A percentile compares a stretch with the other conserved stretches of the same genome.
Conservation (phyloP, 2,797 vertebrate species). For the Eulemur mongoz region DNA sequence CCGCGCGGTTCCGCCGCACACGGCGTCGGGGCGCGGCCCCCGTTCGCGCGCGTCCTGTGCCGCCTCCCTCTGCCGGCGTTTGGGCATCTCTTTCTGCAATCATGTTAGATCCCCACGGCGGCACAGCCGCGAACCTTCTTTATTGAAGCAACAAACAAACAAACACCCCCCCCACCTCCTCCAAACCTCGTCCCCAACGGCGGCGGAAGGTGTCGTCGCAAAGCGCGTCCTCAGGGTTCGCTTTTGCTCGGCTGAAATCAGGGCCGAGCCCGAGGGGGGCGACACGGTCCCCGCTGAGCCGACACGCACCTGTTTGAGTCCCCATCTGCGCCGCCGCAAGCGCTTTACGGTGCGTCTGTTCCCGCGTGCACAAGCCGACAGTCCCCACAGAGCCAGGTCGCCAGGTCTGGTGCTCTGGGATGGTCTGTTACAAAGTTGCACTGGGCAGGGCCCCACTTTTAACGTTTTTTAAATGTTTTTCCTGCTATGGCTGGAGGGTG, state of each 20-base stretch:
- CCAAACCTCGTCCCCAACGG: neutral
- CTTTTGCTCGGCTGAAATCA: neutral
- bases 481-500: neutral
- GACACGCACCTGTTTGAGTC: neutral
- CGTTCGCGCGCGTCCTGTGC: neutral
- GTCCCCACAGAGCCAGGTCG: too few relatives aligned
- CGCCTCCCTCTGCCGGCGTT: neutral
- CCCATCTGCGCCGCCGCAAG: too few relatives aligned
- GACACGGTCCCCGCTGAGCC: neutral
- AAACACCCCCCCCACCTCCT: too few relatives aligned
- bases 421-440: neutral
- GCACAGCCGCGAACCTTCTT: neutral
- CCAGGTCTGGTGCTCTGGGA: too few relatives aligned
- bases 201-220: neutral
- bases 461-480: neutral
- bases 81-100: neutral
- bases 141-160: neutral
- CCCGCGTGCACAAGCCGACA: too few relatives aligned
- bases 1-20: conserved; percentile 66
- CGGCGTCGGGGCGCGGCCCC: neutral
- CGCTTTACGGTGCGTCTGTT: too few relatives aligned
- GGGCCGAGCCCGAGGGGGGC: neutral
- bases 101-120: neutral
- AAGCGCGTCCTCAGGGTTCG: neutral
- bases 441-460: neutral